These are phyloP conservation scores for Oxytorus armatus DNA, from an alignment of 2,888 invertebrate species.

Conservation along the genomic window DNA sequence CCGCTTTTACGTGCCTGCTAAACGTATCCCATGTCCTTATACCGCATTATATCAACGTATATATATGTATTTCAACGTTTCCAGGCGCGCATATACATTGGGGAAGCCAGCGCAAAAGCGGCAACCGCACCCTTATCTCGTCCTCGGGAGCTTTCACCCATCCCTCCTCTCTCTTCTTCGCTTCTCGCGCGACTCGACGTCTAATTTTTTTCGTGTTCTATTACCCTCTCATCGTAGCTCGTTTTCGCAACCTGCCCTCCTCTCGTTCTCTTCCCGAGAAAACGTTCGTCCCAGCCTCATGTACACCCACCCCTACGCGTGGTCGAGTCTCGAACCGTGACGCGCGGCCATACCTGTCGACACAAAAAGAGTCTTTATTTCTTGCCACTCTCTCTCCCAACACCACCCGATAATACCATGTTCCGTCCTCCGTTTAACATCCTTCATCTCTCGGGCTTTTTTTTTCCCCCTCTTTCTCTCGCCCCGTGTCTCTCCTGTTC, in stretches of 20 bases:
- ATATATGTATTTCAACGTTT: conserved; percentile 54
- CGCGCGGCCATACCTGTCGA: neutral
- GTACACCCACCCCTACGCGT: too few relatives aligned
- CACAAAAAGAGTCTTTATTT: conserved; percentile 1
- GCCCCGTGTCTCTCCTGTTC: conserved; percentile 16
- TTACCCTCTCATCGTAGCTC: conserved; percentile 76
- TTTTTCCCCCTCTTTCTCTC: too few relatives aligned
- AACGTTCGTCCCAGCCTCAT: conserved; percentile 60
- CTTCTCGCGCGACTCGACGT: conserved; percentile 61
- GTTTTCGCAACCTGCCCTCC: conserved; percentile 46
- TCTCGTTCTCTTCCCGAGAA: conserved; percentile 16
- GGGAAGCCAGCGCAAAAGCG: conserved; percentile 53
- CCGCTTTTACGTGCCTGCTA: conserved; percentile 61
- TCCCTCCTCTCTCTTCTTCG: conserved; percentile 53
- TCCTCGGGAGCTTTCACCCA: conserved; percentile 71
- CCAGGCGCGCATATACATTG: conserved; percentile 42
- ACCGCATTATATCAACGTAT: conserved; percentile 34
- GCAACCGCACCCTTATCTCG: conserved; percentile 78
- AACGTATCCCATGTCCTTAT: conserved; percentile 43
- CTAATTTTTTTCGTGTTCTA: conserved; percentile 73
- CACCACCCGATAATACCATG: conserved; percentile 8
- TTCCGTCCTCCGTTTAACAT: conserved; percentile 4
- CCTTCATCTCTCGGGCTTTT: neutral
- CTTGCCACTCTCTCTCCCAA: too few relatives aligned
- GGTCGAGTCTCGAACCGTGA: conserved; percentile 21